Base-by-base conservation (phyloP, 35 echinoderm and acorn worm species). In the Eucidaris tribuloides region DNA sequence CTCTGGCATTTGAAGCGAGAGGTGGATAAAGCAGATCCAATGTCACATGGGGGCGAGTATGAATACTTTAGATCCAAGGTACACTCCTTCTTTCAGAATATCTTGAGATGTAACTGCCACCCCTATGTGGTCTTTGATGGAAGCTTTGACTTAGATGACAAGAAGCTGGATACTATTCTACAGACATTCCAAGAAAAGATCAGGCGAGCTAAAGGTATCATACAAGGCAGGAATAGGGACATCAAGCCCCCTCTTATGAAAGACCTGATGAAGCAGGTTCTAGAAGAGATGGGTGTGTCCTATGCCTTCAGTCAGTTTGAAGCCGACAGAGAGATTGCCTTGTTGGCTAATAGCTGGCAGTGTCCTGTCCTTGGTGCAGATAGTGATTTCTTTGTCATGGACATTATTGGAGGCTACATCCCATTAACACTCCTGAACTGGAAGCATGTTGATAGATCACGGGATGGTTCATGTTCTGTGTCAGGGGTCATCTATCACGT, bases 221-320 rank as follows among this genome's bases (percentile, higher is more conserved):
- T 38, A 30, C 42, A 34, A 79, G 96, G 91, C 7, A 31, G 82
- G 6, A 29, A 54, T 62, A 83, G 80, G 23, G 48, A 57, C 44
- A 14, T 93, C 20, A 57, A 93, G 54, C 87, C 96, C 27, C 46
- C 81, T 7, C 68, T 93, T 46, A 65, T 60, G 30, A 20, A 46
- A 6, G 37, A 80, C 41, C 81, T 93, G 2, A 80, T 90, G 2
- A 82, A 55, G 78, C 80, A 99, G 42, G 91, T 89, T 11, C 13
- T 99, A 13, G 58, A 64, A 3, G 90, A 90, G 58, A 24, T 90
- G 40, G 40, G 62, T 15, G 56, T 99, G 24, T 76, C 71, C 9
- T 99, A 83, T 85, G 87, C 62, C 35, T 78, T 83, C 35, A 78
- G 83, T 86, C 86, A 99, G 56, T 99, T 99, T 99, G 96, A 99